These are phyloP conservation scores for Philereme transversata DNA, from an alignment of 2,888 invertebrate genomes.

Conservation along the genomic window DNA sequence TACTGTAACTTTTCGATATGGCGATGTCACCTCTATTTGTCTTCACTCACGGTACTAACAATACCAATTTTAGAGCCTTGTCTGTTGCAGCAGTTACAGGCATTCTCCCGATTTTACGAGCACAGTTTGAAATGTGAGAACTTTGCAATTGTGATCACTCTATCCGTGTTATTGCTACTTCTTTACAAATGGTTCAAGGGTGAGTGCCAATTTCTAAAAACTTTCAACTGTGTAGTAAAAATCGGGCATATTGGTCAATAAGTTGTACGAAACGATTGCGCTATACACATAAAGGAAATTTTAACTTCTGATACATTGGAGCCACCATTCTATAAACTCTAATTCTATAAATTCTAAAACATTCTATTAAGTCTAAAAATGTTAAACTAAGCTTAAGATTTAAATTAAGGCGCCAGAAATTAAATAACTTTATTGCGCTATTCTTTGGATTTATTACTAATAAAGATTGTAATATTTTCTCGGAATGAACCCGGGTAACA, in stretches of 20 bases:
- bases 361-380: too few relatives aligned
- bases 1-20: neutral
- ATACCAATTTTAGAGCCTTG: constrained; percentile 69
- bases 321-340: too few relatives aligned
- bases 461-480: constrained; percentile 45
- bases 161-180: constrained; percentile 21
- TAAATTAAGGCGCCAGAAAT: constrained; percentile 15
- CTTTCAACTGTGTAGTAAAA: neutral
- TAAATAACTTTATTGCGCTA: constrained; percentile 29
- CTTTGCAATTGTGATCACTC: constrained; percentile 35
- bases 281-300: too few relatives aligned
- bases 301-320: too few relatives aligned
- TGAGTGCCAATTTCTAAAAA: constrained; percentile 3
- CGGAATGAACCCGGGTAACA: constrained; percentile 56
- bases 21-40: neutral
- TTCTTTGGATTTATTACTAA: constrained; percentile 30
- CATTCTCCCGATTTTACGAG: constrained; percentile 66
- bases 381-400: too few relatives aligned
- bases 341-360: too few relatives aligned
- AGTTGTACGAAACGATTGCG: too few relatives aligned
- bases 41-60: constrained; percentile 47
- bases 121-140: constrained; percentile 35
- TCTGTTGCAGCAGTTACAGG: constrained; percentile 64
- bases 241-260: too few relatives aligned
- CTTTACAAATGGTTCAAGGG: neutral